phyloP scores from a whole-genome alignment of 2,888 invertebrate species.

The Noctua janthina region DNA sequence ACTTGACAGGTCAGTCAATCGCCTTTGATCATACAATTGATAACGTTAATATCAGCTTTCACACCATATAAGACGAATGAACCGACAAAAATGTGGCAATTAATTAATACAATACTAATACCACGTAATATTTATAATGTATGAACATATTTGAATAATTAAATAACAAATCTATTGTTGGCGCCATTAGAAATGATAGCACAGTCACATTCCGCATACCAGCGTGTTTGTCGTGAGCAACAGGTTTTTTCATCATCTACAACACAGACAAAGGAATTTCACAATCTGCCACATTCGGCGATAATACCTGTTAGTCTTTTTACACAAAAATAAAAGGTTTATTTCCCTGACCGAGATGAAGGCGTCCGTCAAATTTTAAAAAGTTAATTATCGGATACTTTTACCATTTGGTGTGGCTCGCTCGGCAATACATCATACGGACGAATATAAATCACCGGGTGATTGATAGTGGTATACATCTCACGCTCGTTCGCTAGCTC shows the following conservation, averaged over 20 bases:
- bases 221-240: constrained; percentile 69
- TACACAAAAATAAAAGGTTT: constrained; percentile 60
- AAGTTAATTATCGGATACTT: constrained; percentile 90
- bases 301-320: constrained; percentile 63
- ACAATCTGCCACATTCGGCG: constrained; percentile 65
- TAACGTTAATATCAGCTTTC: constrained; percentile 58
- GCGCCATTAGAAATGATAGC: constrained; percentile 74
- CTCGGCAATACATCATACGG: constrained; percentile 87
- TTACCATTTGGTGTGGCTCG: constrained; percentile 80
- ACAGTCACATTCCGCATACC: constrained; percentile 69
- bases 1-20: constrained; percentile 40
- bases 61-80: constrained; percentile 42
- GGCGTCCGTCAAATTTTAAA: constrained; percentile 89
- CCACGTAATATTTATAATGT: constrained; percentile 65
- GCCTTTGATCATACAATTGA: constrained; percentile 45
- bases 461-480: constrained; percentile 89
- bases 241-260: constrained; percentile 70
- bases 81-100: constrained; percentile 43
- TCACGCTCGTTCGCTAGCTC: constrained; percentile 88
- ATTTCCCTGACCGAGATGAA: constrained; percentile 78
- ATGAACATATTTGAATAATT: constrained; percentile 76
- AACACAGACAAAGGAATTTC: constrained; percentile 61
- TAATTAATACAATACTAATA: constrained; percentile 55
- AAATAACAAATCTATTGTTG: constrained; percentile 74
- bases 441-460: constrained; percentile 88